phyloP scores from a whole-genome alignment of 2,888 invertebrate genomes.

The Leucophora obtusa region DNA sequence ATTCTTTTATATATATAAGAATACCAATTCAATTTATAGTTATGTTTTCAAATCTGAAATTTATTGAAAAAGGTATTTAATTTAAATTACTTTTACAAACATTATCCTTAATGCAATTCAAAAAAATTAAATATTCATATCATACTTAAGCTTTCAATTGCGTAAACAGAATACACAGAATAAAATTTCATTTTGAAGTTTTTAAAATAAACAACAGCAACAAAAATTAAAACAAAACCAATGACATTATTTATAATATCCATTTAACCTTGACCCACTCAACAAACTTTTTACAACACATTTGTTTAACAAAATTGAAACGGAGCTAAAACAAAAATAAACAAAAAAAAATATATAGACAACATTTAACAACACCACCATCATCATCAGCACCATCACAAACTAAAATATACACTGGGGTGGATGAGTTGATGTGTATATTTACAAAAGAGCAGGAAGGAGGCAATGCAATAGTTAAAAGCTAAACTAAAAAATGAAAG shows the following conservation, averaged over 20 bases:
- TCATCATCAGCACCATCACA: neutral
- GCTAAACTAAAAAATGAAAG: conserved; percentile 24
- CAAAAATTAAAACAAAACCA: conserved; percentile 59
- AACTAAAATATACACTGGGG: conserved; percentile 17
- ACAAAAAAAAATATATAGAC: conserved; percentile 15
- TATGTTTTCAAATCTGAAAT: no score
- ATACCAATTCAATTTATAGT: no score
- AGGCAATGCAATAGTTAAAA: conserved; percentile 43
- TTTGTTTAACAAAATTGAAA: conserved; percentile 20
- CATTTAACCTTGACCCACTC: conserved; percentile 64
- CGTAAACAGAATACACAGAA: conserved; percentile 27
- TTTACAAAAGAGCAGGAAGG: conserved; percentile 33
- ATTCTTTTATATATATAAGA: no score
- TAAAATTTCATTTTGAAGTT: conserved; percentile 49
- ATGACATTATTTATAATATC: conserved; percentile 63
- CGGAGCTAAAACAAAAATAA: conserved; percentile 24
- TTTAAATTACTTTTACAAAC: neutral
- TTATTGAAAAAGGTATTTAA: neutral
- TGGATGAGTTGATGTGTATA: conserved; percentile 12
- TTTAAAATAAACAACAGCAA: conserved; percentile 27
- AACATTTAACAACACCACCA: conserved; percentile 15
- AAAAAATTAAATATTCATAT: conserved; percentile 6
- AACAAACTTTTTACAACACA: conserved; percentile 57
- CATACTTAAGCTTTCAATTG: conserved; percentile 5
- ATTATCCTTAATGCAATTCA: neutral